Evolutionary conservation across 2,888 invertebrate genomes (phyloP).

Genomic region (Crepidodera aurea): DNA sequence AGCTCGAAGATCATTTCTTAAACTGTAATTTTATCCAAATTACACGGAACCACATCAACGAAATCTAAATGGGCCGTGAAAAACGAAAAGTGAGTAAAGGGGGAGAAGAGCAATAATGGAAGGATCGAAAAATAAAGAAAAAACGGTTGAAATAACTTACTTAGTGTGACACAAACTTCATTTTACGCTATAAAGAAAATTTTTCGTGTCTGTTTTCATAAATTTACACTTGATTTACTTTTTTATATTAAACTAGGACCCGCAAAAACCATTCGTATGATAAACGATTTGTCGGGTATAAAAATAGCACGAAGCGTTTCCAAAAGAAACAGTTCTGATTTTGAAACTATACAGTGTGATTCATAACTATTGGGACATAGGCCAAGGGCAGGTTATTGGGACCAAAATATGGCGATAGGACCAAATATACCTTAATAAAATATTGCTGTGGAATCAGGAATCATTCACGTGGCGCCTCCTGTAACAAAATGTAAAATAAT

Average conservation of each 20-base stretch:
- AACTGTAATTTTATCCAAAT: background rate
- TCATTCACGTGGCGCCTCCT: no score
- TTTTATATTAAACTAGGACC: background rate
- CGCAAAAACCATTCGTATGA: background rate
- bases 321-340: no score
- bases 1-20: background rate
- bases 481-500: no score
- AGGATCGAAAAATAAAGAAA: conserved; percentile 13
- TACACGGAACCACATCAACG: background rate
- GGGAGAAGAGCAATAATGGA: conserved; percentile 9
- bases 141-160: conserved; percentile 12
- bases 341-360: no score
- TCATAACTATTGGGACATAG: no score
- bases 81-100: conserved; percentile 8
- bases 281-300: background rate
- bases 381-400: no score
- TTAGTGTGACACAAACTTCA: conserved; percentile 3
- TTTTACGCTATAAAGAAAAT: conserved; percentile 3
- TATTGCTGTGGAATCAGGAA: no score
- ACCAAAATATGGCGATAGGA: no score
- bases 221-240: conserved; percentile 1
- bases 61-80: conserved; percentile 8
- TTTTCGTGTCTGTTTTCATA: background rate
- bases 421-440: no score
- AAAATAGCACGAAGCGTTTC: no score